Base-by-base conservation (phyloP, 2,888 invertebrate genomes). In the Sarcophaga variegata region DNA sequence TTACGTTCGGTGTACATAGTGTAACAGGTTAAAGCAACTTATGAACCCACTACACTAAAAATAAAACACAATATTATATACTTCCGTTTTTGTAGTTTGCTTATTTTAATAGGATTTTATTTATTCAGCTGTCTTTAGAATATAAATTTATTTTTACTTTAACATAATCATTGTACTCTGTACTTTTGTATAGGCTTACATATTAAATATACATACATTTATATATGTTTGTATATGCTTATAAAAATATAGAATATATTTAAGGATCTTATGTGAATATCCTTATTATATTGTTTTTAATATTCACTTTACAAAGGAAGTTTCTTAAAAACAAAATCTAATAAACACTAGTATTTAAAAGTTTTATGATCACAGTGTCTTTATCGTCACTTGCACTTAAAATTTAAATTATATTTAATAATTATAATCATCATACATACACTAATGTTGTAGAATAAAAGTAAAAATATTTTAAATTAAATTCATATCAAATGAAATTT, bases 331-430 rank as follows among this genome's bases (percentile, higher is more conserved):
- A 37, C 6, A 37, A 37, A 37, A 37, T 10, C 37, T 37, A 37
- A 37, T 37, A 37, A 37, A 81, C 62, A 79, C 59, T 76, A 72
- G 66, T 69, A 59, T 71, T 49, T 74, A 80, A 59, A 49, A 81
- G 76, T 74, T 59, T 79, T 84, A 89, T 90, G 90, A 92, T 92
- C 92, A 92, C 92, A 92, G 92, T 91, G 91, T 91, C 91, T 91
- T 92, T 91, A 89, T 91, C 89, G 90, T 89, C 85, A 85, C 63
- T 81, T 54, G 17, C 79, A 66, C 80, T 83, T 79, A 81, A 85
- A 54, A 81, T 27, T 81, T 75, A 66, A 69, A 66, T 59, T n/a
- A 6, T 63, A 2, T 17, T 60, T 37, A 10, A 10, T 37, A 54
- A 12, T 14, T 54, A 54, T 54, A 54, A 54, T 37, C 37, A 2